Percentiles rank a stretch among this genome's conserved stretches.
Conservation (phyloP, 2,113 vertebrate species). For the Sturnus vulgaris region DNA sequence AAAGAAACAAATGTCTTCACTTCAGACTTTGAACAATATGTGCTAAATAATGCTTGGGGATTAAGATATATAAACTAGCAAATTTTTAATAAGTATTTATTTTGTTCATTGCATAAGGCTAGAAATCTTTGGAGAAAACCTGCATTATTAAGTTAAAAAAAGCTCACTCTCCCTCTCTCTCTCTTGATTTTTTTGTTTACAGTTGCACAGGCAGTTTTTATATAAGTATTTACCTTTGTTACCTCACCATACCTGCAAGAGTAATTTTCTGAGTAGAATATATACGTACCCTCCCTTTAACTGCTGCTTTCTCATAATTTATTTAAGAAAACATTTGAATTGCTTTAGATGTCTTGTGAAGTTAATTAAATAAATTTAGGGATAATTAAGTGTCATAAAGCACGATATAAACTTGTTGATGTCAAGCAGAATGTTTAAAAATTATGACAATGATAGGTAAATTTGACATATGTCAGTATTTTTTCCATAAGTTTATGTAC, state of each 20-base stretch:
- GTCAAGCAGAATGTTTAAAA: conserved; percentile 69
- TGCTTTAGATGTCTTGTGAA: conserved; percentile 67
- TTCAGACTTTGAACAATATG: not conserved
- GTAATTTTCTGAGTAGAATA: not conserved
- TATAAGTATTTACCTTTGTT: not conserved
- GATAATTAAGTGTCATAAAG: conserved; percentile 78
- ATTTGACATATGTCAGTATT: conserved; percentile 70
- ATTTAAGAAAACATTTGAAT: conserved; percentile 70
- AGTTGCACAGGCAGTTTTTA: not conserved
- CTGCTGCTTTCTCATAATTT: conserved; percentile 26
- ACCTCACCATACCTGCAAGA: not conserved
- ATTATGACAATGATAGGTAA: conserved; percentile 58
- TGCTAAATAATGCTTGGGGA: not conserved
- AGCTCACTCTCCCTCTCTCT: rapidly evolving
- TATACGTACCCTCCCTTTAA: not conserved
- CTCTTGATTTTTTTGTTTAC: not conserved
- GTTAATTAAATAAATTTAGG: conserved; percentile 76
- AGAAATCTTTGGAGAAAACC: not conserved
- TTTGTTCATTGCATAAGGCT: not conserved
- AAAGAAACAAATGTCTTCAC: not conserved
- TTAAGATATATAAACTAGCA: not conserved
- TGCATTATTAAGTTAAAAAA: not conserved
- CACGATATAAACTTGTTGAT: conserved; percentile 71
- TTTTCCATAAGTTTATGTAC: conserved; percentile 47
- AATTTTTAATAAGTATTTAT: not conserved